Base-by-base conservation (phyloP, 2,797 vertebrate species). In the Lerista edwardsae region DNA sequence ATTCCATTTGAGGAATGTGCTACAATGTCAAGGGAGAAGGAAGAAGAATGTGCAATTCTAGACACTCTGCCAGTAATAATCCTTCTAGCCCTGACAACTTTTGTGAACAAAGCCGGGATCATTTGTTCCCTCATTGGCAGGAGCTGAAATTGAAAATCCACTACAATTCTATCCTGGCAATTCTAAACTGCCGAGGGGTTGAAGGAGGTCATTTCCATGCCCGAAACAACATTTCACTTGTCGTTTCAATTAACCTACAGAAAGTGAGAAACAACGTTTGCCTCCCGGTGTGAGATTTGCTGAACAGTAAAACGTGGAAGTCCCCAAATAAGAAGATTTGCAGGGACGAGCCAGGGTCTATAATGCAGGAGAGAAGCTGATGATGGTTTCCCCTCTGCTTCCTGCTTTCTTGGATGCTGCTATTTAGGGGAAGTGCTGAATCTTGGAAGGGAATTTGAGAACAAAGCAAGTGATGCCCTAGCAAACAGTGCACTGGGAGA, bases 401-500 rank as follows among this genome's bases (percentile, higher is more conserved):
- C 31, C 83, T 90, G 65, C 65, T 90, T 90, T 61, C 84, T 77
- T 80, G 55, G 41, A 78, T 74, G 14, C 78, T 80, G 75, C 62
- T 79, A 79, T 88, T 87, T 81, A 91, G 84, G 86, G 27, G 74
- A n/a, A 86, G 85, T 76, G 73, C 0, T 83, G 64, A 69, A 71
- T 69, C 80, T 80, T 73, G 59, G 61, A 83, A 87, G 79, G 80
- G 83, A 92, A 88, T 34, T 12, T 68, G 21, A 79, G 72, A 21
- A 83, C 39, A 82, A 79, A 68, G 41, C 75, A 88, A 79, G 86
- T 87, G 91, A 69, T 83, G 23, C 73, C 68, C 73, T 3, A 29
- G 62, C 80, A 91, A 88, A 85, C 29, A 82, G 34, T 47, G 71
- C 23, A 47, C 69, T 81, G 86, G 77, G 90, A 93, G 78, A 77